Percentiles rank a stretch among this genome's conserved stretches.
Conservation (phyloP, 2,797 vertebrate genomes). For the Pipistrellus nathusii region DNA sequence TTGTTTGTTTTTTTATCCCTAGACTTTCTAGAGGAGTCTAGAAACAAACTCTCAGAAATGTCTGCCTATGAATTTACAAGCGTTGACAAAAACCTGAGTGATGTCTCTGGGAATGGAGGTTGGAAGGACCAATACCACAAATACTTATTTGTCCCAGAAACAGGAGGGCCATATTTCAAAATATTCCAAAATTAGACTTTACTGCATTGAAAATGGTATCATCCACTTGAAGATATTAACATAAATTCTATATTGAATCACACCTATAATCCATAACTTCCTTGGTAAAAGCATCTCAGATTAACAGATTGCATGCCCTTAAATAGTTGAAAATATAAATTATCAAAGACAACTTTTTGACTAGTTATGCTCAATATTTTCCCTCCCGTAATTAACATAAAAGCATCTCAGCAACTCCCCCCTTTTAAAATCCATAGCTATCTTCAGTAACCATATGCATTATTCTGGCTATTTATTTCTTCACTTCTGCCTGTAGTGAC, state of each 20-base stretch:
- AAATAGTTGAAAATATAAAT: background rate
- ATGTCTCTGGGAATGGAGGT: background rate
- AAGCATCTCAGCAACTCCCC: background rate
- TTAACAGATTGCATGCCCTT: background rate
- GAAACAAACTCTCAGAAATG: background rate
- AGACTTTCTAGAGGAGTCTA: background rate
- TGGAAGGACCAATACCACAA: background rate
- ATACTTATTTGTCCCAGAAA: background rate
- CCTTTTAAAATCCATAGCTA: background rate
- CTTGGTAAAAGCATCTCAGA: background rate
- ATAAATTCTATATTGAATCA: background rate
- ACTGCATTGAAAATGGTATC: constrained; percentile 11
- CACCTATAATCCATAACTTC: background rate
- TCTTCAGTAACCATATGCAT: background rate
- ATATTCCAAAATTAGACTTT: background rate
- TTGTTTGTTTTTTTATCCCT: background rate
- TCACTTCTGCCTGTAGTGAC: background rate
- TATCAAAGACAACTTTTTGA: constrained; percentile 9
- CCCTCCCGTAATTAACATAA: background rate
- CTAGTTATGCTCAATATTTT: background rate
- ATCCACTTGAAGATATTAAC: background rate
- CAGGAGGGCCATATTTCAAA: background rate
- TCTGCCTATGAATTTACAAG: background rate
- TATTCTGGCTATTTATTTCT: constrained; percentile 5
- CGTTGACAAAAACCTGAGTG: background rate